Percentiles rank a stretch among this genome's conserved stretches.
Conservation (phyloP, 2,113 vertebrate species). For the Tragelaphus buxtoni region DNA sequence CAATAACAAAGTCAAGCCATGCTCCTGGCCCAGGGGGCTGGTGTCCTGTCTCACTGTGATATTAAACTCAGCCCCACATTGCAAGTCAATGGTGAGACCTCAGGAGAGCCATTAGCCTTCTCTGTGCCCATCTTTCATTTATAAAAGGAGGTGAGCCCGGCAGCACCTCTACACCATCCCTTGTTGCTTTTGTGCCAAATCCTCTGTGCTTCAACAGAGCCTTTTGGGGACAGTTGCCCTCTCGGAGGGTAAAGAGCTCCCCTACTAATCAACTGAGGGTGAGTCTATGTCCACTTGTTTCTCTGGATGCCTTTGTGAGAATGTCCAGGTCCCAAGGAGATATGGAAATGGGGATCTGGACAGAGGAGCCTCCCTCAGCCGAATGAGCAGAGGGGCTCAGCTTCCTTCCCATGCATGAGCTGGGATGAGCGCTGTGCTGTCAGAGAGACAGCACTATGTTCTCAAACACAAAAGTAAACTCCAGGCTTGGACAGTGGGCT, state of each 20-base stretch:
- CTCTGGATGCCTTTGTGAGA: constrained; percentile 21
- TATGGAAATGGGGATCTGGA: background rate
- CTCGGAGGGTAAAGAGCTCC: accelerated
- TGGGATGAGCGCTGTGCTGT: background rate
- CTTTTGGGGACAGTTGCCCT: background rate
- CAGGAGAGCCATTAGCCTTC: background rate
- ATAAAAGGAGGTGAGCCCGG: background rate
- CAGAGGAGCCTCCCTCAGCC: background rate
- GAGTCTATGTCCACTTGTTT: background rate
- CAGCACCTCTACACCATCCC: background rate
- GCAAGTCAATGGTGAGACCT: background rate
- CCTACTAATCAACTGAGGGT: background rate
- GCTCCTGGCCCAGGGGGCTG: background rate
- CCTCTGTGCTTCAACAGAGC: background rate
- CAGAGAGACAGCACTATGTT: background rate
- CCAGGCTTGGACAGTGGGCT: background rate
- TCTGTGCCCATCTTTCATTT: background rate
- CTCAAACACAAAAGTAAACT: constrained; percentile 11
- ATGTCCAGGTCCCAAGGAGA: constrained; percentile 9
- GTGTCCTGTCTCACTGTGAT: background rate
- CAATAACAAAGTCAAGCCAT: background rate
- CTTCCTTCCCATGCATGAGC: accelerated
- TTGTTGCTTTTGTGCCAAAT: background rate
- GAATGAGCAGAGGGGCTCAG: background rate
- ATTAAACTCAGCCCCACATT: background rate